Evolutionary conservation across 2,797 vertebrate species (phyloP).

Genomic region (Sebastes hopkinsi): DNA sequence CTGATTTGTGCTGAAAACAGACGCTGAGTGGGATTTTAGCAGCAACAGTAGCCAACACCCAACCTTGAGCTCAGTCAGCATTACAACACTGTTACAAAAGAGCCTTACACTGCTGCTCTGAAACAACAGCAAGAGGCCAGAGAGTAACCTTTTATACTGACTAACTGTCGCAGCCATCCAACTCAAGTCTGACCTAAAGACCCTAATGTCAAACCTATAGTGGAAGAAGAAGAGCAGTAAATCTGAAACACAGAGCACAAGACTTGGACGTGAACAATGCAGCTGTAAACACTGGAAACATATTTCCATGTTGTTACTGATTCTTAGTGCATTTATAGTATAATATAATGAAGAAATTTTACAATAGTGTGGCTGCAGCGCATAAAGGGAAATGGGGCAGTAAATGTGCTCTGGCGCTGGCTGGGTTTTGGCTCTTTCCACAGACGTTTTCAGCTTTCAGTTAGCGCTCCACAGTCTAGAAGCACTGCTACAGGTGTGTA

Average conservation of each 20-base stretch:
- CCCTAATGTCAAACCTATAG: slow-evolving; percentile 2
- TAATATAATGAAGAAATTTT: slow-evolving; percentile 35
- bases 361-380: not conserved
- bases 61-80: slow-evolving; percentile 48
- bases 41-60: slow-evolving; percentile 49
- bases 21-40: slow-evolving; percentile 34
- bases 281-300: not conserved
- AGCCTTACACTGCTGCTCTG: slow-evolving; percentile 22
- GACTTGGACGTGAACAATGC: not conserved
- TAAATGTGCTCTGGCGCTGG: not conserved
- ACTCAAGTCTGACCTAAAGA: slow-evolving; percentile 16
- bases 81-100: slow-evolving; percentile 37
- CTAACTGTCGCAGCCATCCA: not conserved
- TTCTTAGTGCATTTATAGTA: slow-evolving; percentile 6
- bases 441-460: not conserved
- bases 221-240: not conserved
- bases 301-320: not conserved
- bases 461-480: not conserved
- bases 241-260: not conserved
- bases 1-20: not conserved
- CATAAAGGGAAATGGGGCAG: slow-evolving; percentile 32
- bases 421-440: not conserved
- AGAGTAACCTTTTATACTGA: not conserved
- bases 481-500: slow-evolving; percentile 11
- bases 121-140: slow-evolving; percentile 18